Evolutionary conservation across 2,888 invertebrate genomes (phyloP), one percentile per base, ranked within the genome.

Genomic region (Hymenopus coronatus): DNA sequence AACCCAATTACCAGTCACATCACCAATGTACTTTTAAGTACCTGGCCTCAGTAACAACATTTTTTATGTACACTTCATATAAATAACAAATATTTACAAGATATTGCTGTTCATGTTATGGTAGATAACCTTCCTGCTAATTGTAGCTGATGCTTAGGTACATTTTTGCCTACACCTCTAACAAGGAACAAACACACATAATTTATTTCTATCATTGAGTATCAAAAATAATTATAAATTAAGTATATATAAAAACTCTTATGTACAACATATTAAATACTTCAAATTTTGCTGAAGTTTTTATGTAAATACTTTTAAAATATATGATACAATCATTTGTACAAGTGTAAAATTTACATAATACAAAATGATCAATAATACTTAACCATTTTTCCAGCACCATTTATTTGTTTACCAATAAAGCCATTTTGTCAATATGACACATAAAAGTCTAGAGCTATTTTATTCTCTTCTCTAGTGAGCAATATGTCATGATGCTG

Each of bases 311-410:
- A 70, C 54, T 70, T 70, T 70, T 70, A 70, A 70, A 70, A 70
- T 70, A 70, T 70, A 70, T 70, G 20, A 70, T 70, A 70, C 54
- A 70, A 20, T 70, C 54, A 70, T 70, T 70, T 70, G 54, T 70
- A 70, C 25, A 70, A 70, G 20, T 70, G 14, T 20, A 70, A 70
- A 70, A 6, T 70, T 70, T 70, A 70, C 54, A 70, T 87, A 81
- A 87, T 87, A 87, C 87, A 82, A 85, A 28, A 87, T 82, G 87
- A 82, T 81, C 82, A 87, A 20, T 70, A 7, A 87, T 70, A 81
- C 25, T 87, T 87, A 87, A 70, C 54, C 20, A 33, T 15, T 20
- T 82, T 40, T 33, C 87, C 82, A 82, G 87, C 82, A 87, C 87
- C 82, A 87, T 33, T n/a, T 82, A 82, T 28, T 84, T 84, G 28